Evolutionary conservation across 2,888 invertebrate species (phyloP), one percentile per base, ranked within the genome.

Genomic region (Dynastes grantii): DNA sequence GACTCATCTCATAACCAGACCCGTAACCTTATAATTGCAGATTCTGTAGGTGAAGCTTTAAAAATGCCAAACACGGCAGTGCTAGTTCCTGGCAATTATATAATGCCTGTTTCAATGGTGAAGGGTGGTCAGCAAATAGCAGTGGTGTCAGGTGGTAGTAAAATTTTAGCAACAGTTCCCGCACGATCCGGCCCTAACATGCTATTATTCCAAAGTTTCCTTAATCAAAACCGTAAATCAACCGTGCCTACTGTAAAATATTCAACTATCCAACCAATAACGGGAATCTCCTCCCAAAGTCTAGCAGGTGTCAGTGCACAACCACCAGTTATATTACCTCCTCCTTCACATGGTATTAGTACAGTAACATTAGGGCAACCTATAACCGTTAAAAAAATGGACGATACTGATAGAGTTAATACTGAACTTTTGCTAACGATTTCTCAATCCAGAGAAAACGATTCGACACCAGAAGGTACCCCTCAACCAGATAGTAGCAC

Each of bases 71-170:
- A 93, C 3, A 90, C 94, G 0, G 93, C 94, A 1, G 93, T 94
- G 6, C 87, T 94, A 61, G 93, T 94, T 87, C 93, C 93, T n/a
- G 93, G 93, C 0, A 94, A 94, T 86, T 94, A 94, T 83, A 91
- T 94, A 79, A 87, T 94, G 82, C 94, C 94, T 0, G 93, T 94
- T 83, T 93, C 93, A 2, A 91, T 94, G 90, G 91, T 94, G 79
- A 94, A 94, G 87, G 92, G 93, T 8, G 92, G 93, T 0, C 93
- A 94, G 85, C 94, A 94, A 84, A 93, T 94, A 79, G 93, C 94
- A 2, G 93, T 94, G 80, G 93, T 94, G 3, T 94, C 94, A 4
- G 93, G 94, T 81, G 92, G 93, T 6, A 93, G 93, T 76, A 91
- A 91, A 85, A 89, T 91, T 82, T 86, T 88, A 83, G 79, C 92